Evolutionary conservation across 2,797 vertebrate genomes (phyloP).

Genomic region (Steatocranus sp.): DNA sequence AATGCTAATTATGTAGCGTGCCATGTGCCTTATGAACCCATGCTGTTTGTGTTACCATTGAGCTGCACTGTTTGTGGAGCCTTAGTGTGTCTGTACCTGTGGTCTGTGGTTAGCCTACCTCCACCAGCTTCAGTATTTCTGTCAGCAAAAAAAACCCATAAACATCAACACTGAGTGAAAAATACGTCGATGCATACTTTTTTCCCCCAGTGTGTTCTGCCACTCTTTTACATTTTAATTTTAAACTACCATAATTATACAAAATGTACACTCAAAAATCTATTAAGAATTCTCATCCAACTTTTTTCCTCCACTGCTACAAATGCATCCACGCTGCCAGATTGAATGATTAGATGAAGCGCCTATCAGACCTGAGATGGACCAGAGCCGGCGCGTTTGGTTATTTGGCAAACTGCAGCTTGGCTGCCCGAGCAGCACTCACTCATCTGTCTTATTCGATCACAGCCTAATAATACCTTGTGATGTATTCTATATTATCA

Average conservation of each 20-base stretch:
- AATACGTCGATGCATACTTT: neutral
- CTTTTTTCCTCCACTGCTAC: neutral
- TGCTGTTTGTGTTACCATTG: neutral
- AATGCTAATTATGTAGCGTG: neutral
- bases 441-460: conserved; percentile 30
- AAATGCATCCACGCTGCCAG: neutral
- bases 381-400: conserved; percentile 4
- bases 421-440: neutral
- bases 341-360: conserved; percentile 2
- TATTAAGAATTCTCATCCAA: neutral
- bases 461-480: neutral
- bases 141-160: neutral
- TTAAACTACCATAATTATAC: neutral
- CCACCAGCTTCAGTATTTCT: neutral
- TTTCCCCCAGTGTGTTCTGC: rapidly evolving
- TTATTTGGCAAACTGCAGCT: neutral
- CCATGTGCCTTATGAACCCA: neutral
- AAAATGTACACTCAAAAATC: neutral
- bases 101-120: neutral
- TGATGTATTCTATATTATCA: conserved; percentile 47
- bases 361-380: conserved; percentile 10
- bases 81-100: neutral
- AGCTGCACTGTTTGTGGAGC: neutral
- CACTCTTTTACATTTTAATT: neutral
- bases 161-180: neutral